Evolutionary conservation across 1,140 invertebrate species (phyloP).

Genomic region (Anthonomus grandis): DNA sequence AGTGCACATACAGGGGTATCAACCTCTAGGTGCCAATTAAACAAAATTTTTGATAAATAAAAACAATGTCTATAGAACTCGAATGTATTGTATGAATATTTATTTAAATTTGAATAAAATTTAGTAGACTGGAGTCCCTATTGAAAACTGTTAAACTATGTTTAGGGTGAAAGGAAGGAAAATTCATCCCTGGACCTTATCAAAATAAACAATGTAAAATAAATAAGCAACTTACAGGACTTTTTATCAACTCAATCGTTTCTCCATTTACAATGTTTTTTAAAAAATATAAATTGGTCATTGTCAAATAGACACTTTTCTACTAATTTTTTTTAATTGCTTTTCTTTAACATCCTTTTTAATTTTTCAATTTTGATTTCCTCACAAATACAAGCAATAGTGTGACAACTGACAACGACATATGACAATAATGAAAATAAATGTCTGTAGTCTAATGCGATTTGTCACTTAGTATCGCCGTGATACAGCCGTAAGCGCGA

Average conservation of each 20-base stretch:
- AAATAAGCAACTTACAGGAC: slow-evolving; percentile 15
- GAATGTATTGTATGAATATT: not conserved
- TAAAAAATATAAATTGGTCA: not conserved
- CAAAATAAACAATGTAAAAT: not conserved
- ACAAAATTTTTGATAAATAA: too few relatives aligned
- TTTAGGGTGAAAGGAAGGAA: not conserved
- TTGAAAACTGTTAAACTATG: not conserved
- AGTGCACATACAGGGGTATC: too few relatives aligned
- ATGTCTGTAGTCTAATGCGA: too few relatives aligned
- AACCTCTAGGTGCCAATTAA: too few relatives aligned
- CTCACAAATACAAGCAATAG: too few relatives aligned
- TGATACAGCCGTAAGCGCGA: too few relatives aligned
- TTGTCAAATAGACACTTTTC: not conserved
- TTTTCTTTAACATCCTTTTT: not conserved
- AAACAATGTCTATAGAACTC: too few relatives aligned
- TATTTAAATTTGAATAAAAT: not conserved
- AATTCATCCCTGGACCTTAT: not conserved
- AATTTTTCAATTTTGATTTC: not conserved
- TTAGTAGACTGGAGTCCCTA: not conserved
- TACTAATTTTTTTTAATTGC: not conserved
- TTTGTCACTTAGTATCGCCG: too few relatives aligned
- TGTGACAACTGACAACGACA: too few relatives aligned
- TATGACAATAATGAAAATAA: too few relatives aligned
- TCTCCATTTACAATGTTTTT: slow-evolving; percentile 15
- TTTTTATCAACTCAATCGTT: slow-evolving; percentile 16